Conservation (phyloP, 2,113 vertebrate genomes). For the Danio rerio region DNA sequence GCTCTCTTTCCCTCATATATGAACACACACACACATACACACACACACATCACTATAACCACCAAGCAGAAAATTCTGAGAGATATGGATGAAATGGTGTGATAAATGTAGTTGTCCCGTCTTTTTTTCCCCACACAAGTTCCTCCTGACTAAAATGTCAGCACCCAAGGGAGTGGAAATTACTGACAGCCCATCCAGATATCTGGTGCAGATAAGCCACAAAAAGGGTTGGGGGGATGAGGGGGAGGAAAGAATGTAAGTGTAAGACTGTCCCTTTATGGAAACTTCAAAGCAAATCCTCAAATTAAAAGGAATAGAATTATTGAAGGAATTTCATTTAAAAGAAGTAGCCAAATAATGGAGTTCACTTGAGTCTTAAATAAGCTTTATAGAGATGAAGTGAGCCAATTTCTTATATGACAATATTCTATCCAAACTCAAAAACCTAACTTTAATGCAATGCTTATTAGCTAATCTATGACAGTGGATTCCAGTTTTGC, state of each 20-base stretch:
- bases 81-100: slow-evolving; percentile 50
- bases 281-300: slow-evolving; percentile 25
- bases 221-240: too few relatives aligned
- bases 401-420: not conserved
- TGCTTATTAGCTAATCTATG: too few relatives aligned
- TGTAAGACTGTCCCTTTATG: not conserved
- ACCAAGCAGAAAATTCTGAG: slow-evolving; percentile 39
- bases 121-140: slow-evolving; percentile 15
- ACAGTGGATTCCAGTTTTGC: too few relatives aligned
- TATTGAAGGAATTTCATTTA: slow-evolving; percentile 38
- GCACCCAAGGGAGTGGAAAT: slow-evolving; percentile 48
- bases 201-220: slow-evolving; percentile 4
- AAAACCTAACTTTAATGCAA: not conserved
- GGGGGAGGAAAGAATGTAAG: not conserved
- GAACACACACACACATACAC: not conserved
- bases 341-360: slow-evolving; percentile 20
- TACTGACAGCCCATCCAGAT: slow-evolving; percentile 31
- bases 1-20: too few relatives aligned
- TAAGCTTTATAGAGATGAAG: not conserved
- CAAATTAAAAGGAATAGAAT: slow-evolving; percentile 26
- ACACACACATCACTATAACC: slow-evolving; percentile 14
- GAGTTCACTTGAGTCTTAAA: slow-evolving; percentile 30
- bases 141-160: slow-evolving; percentile 48
- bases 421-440: not conserved
- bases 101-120: slow-evolving; percentile 48